Evolutionary conservation across 2,797 vertebrate genomes (phyloP), one percentile per base, ranked within the genome.

Genomic region (Enteromius radiatus): DNA sequence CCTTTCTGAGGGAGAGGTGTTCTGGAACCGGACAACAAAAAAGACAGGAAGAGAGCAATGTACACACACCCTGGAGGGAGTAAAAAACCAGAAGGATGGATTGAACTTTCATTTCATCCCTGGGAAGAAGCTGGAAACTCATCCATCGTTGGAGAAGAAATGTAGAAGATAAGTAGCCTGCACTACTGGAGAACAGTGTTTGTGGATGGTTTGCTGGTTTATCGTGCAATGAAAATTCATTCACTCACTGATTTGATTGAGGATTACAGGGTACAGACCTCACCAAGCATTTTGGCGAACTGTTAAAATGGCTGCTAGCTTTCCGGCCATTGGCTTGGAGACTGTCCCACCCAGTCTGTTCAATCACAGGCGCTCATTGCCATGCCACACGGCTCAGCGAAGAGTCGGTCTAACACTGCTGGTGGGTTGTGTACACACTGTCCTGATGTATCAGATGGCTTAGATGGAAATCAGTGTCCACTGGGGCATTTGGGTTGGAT

Each of bases 191-290:
- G 64, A 65, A 63, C 91, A 88, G 90, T 93, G 92, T 92, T 94
- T 92, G 95, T 84, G 85, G 83, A 79, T 86, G 81, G 80, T 86
- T 80, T 88, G 80, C 95, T 95, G 91, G 90, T 95, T 95, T 93
- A 91, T 76, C 95, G 95, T 96, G 94, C 93, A 95, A 95, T 95
- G 93, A 93, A 95, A 95, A 93, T 93, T 94, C 91, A 92, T 87
- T 96, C 94, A 92, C 93, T 93, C 92, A 92, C 87, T 95, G 94
- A 92, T 94, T 93, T 94, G 94, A 92, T 94, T 92, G 93, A 94
- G 93, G 94, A 95, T 92, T 94, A 96, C 96, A 96, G 95, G 95
- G 96, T 97, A 96, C 93, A 83, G 52, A 75, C 81, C 76, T 84
- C 75, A 76, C 61, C 56, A 68, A 65, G 63, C 71, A 54, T 84